Evolutionary conservation across 2,113 vertebrate genomes (phyloP), one percentile per base, ranked within the genome.

Genomic region (Steatornis caripensis): DNA sequence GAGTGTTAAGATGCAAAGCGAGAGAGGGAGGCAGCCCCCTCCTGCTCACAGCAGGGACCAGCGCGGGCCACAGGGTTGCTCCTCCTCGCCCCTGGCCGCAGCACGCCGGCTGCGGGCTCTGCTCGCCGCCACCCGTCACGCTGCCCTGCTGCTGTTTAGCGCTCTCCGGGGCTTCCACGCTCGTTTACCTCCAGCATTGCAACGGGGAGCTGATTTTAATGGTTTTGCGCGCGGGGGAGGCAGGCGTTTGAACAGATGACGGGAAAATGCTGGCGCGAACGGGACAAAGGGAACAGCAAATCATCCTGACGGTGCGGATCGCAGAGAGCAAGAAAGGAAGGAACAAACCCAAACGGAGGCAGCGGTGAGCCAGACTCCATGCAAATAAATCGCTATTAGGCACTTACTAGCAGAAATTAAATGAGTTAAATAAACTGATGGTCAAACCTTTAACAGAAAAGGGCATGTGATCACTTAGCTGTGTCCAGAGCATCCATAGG

Each of bases 201-300:
- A 82, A 30, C 0, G 6, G 49, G n/a, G 15, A 84, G 34, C 3
- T 65, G 51, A 43, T 32, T 36, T 65, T 43, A 82, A 61, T 36
- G 36, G 51, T 15, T 91, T 46, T 64, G 41, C 3, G 1, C 17
- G 10, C 0, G 2, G 12, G 19, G 9, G 14, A 66, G 27, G 27
- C n/a, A 77, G 22, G 22, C 6, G 0, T 39, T 49, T 54, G 65
- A 49, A 49, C 32, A 83, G 15, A 72, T 58, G 29, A 53, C 1
- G 12, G n/a, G 34, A 53, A 82, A 94, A 75, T 14, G 13, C 29
- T 53, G 49, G 8, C 1, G 2, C 68, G 77, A 88, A 64, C 22
- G 53, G 49, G 26, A 45, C 36, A 39, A 39, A 37, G 2, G 6
- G 29, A 78, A 39, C 41, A 71, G 43, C 30, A 79, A 66, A 87